Evolutionary conservation across 2,113 vertebrate species (phyloP).

Genomic region (Mus pahari): DNA sequence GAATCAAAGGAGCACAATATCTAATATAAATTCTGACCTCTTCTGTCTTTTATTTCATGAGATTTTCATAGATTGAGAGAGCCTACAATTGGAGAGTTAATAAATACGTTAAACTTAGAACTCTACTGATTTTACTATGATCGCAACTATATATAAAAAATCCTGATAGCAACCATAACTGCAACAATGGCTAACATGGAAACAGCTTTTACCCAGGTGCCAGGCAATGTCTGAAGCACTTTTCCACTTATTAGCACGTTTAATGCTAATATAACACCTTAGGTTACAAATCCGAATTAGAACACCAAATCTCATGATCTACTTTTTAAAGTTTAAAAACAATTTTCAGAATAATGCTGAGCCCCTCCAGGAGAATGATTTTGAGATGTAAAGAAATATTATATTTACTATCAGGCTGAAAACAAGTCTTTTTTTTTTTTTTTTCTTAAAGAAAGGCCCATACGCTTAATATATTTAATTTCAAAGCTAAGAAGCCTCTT

Average conservation of each 20-base stretch:
- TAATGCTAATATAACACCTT: constrained; percentile 48
- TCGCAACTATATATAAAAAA: constrained; percentile 20
- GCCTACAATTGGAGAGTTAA: not conserved
- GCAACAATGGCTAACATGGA: not conserved
- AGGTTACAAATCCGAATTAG: not conserved
- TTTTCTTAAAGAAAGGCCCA: constrained; percentile 44
- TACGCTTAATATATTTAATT: constrained; percentile 40
- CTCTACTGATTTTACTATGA: constrained; percentile 35
- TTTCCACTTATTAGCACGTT: constrained; percentile 49
- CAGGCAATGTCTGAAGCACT: not conserved
- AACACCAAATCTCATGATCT: constrained; percentile 24
- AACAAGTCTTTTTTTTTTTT: not conserved
- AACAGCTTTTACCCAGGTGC: not conserved
- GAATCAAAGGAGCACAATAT: constrained; percentile 44
- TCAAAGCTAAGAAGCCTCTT: not conserved
- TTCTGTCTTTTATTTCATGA: not conserved
- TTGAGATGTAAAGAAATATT: constrained; percentile 54
- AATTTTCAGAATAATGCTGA: constrained; percentile 48
- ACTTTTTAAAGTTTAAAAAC: constrained; percentile 22
- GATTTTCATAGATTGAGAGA: not conserved
- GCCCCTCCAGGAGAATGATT: not conserved
- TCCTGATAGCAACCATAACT: not conserved
- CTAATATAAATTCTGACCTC: constrained; percentile 45
- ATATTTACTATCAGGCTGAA: constrained; percentile 46
- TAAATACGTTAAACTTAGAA: not conserved